A percentile compares a stretch with the other conserved stretches of the same genome.
Evolutionary conservation across 2,888 invertebrate species (phyloP).

Genomic region (Mylabris sibirica): DNA sequence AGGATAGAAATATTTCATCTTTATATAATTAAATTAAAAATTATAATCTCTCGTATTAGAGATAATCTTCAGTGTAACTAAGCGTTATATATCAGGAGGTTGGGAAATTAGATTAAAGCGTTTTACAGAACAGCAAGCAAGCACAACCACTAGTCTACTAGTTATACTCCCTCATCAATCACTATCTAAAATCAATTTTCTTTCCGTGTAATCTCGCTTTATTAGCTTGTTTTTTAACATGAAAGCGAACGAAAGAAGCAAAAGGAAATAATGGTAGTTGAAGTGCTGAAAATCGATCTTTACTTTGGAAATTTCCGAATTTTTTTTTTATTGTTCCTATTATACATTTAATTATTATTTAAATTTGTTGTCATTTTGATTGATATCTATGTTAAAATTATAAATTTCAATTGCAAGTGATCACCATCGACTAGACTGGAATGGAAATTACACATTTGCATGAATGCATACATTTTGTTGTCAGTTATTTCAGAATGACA

Average conservation of each 20-base stretch:
- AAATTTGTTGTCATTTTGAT: conserved; percentile 19
- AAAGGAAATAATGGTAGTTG: neutral
- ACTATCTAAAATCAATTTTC: conserved; percentile 11
- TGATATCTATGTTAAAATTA: conserved; percentile 30
- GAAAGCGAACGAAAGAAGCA: neutral
- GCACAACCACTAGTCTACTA: neutral
- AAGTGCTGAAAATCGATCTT: conserved; percentile 1
- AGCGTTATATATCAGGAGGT: neutral
- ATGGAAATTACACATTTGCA: conserved; percentile 40
- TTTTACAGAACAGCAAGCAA: neutral
- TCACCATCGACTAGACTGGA: conserved; percentile 29
- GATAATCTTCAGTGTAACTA: neutral
- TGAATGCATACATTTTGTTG: conserved; percentile 32
- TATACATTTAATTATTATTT: neutral
- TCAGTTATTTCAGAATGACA: conserved; percentile 32
- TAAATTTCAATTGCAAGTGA: conserved; percentile 36
- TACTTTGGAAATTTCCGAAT: neutral
- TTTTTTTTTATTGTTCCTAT: neutral
- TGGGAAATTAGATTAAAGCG: neutral
- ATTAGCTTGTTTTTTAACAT: conserved; percentile 1
- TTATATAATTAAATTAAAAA: neutral
- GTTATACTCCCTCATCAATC: neutral
- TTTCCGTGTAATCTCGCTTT: conserved; percentile 1
- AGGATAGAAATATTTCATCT: neutral
- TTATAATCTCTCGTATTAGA: neutral